Evolutionary conservation across 2,888 invertebrate species (phyloP).

Genomic region (Dynastes hyllus): DNA sequence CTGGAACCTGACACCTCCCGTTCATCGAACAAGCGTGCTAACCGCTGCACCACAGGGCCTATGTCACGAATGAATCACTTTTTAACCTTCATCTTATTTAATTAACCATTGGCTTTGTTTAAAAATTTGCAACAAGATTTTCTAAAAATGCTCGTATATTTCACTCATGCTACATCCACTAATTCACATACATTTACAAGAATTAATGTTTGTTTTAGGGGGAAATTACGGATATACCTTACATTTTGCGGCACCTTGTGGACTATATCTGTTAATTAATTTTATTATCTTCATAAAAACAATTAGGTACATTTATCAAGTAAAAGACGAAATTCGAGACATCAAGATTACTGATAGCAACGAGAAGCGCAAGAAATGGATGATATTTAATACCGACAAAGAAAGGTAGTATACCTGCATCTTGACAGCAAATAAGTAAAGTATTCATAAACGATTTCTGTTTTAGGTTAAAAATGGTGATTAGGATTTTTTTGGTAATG

Average conservation of each 20-base stretch:
- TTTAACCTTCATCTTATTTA: no score
- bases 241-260: slow-evolving; percentile 40
- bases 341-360: slow-evolving; percentile 79
- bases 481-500: slow-evolving; percentile 86
- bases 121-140: no score
- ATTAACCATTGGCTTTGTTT: no score
- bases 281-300: slow-evolving; percentile 81
- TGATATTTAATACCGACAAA: slow-evolving; percentile 79
- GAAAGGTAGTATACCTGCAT: slow-evolving; percentile 74
- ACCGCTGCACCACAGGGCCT: no score
- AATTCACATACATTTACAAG: no score
- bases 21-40: no score
- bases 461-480: slow-evolving; percentile 79
- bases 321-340: slow-evolving; percentile 83
- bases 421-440: neutral
- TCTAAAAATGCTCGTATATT: no score
- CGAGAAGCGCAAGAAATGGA: slow-evolving; percentile 74
- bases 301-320: slow-evolving; percentile 80
- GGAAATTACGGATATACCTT: slow-evolving; percentile 41
- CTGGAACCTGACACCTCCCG: no score
- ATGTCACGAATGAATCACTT: no score
- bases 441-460: neutral
- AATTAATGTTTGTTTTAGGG: slow-evolving; percentile 24
- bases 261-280: slow-evolving; percentile 69
- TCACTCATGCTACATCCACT: no score